Conservation (phyloP, 1,140 invertebrate species). For the Leptestheria dahalacensis region DNA sequence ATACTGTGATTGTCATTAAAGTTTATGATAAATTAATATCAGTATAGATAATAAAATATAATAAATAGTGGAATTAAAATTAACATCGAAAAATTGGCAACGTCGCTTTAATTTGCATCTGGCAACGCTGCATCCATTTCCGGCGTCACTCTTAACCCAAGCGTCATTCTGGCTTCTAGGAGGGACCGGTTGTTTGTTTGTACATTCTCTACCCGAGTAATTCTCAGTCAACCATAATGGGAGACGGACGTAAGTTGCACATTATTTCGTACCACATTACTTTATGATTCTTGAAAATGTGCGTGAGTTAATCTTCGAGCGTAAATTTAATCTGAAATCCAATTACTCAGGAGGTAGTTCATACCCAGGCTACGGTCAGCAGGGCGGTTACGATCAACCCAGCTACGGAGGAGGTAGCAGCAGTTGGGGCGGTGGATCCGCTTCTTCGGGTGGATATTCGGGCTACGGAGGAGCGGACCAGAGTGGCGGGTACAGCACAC, state of each 20-base stretch:
- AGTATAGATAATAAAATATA: neutral
- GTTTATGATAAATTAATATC: too few species aligned
- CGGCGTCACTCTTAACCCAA: neutral
- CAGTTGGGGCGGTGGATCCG: neutral
- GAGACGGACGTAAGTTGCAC: constrained; percentile 7
- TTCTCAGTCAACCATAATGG: neutral
- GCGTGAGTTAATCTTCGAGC: neutral
- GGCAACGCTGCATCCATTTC: neutral
- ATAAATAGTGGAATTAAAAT: neutral
- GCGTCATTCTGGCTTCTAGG: neutral
- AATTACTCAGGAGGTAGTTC: constrained; percentile 13
- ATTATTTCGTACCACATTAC: neutral
- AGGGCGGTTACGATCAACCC: constrained; percentile 14
- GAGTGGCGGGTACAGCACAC: neutral
- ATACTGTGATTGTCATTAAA: too few species aligned
- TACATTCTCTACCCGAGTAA: neutral
- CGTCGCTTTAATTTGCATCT: neutral
- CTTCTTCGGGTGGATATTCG: constrained; percentile 11
- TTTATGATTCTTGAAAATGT: too few species aligned
- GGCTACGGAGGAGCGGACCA: constrained; percentile 17
- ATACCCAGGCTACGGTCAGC: constrained; percentile 15
- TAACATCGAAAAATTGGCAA: neutral
- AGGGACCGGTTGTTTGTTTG: neutral
- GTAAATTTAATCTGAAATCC: neutral
- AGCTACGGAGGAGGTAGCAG: constrained; percentile 13